Evolutionary conservation across 2,113 vertebrate genomes (phyloP).

Genomic region (Nanorana parkeri): DNA sequence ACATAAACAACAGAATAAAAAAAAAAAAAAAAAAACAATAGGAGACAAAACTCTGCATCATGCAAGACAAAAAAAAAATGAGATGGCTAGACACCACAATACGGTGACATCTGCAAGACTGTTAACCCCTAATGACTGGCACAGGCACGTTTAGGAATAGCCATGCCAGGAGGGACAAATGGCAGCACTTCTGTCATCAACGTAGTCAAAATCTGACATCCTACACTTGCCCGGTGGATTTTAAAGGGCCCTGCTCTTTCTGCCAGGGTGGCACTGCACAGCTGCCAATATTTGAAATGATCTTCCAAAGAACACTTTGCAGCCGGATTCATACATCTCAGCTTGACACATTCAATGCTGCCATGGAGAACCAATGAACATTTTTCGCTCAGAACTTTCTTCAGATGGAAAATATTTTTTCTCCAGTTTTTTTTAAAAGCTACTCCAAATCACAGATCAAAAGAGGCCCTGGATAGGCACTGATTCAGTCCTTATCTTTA

Average conservation of each 20-base stretch:
- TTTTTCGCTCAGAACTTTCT: no score
- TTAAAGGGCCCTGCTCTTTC: not conserved
- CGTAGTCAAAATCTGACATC: no score
- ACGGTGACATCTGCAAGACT: not conserved
- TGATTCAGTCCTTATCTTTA: no score
- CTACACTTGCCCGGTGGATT: not conserved
- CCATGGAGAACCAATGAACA: no score
- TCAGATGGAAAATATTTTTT: not conserved
- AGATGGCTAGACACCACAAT: not conserved
- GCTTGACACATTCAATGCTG: no score
- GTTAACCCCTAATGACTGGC: not conserved
- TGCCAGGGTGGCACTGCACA: constrained; percentile 21
- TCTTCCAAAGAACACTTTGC: no score
- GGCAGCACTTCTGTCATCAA: not conserved
- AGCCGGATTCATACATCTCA: no score
- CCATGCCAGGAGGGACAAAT: constrained; percentile 7
- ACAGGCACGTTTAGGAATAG: not conserved
- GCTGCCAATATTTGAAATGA: no score
- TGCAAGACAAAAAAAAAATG: no score
- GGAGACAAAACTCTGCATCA: not conserved
- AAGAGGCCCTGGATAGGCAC: not conserved
- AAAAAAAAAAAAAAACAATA: not conserved
- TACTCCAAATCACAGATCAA: not conserved
- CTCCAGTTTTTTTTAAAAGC: not conserved
- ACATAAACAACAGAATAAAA: no score